Conservation (phyloP, 2,113 vertebrate genomes). For the Syngnathus typhle region DNA sequence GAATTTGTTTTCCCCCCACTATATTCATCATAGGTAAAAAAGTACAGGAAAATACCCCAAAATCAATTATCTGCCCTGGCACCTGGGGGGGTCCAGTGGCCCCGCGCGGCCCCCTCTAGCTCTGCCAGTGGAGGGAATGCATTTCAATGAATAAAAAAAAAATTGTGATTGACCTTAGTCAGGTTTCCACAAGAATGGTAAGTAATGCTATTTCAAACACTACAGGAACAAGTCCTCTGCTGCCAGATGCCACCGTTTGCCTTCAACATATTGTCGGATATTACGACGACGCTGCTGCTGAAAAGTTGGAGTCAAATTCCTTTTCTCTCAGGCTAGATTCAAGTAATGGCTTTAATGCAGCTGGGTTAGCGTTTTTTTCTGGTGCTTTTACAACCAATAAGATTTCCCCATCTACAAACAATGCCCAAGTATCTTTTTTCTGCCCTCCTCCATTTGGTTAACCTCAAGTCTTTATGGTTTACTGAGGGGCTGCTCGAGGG, state of each 20-base stretch:
- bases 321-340: slow-evolving; percentile 54
- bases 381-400: slow-evolving; percentile 54
- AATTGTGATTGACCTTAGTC: not conserved
- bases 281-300: slow-evolving; percentile 22
- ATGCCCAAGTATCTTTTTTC: slow-evolving; percentile 45
- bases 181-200: too few species aligned
- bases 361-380: slow-evolving; percentile 51
- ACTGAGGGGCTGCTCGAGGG: slow-evolving; percentile 51
- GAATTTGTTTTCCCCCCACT: too few species aligned
- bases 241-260: slow-evolving; percentile 32
- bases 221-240: not conserved
- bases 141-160: too few species aligned
- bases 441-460: slow-evolving; percentile 63
- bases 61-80: too few species aligned
- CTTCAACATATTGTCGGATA: slow-evolving; percentile 32
- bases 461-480: slow-evolving; percentile 63
- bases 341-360: slow-evolving; percentile 52
- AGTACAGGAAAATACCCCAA: too few species aligned
- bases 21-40: too few species aligned
- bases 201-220: too few species aligned
- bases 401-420: slow-evolving; percentile 61
- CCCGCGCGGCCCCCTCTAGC: too few species aligned
- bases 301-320: slow-evolving; percentile 43
- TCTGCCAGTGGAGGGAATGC: too few species aligned
- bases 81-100: too few species aligned